These are phyloP conservation scores for Drosophila nr. medialis DNA, from an alignment of 2,888 invertebrate genomes.

Conservation along the genomic window DNA sequence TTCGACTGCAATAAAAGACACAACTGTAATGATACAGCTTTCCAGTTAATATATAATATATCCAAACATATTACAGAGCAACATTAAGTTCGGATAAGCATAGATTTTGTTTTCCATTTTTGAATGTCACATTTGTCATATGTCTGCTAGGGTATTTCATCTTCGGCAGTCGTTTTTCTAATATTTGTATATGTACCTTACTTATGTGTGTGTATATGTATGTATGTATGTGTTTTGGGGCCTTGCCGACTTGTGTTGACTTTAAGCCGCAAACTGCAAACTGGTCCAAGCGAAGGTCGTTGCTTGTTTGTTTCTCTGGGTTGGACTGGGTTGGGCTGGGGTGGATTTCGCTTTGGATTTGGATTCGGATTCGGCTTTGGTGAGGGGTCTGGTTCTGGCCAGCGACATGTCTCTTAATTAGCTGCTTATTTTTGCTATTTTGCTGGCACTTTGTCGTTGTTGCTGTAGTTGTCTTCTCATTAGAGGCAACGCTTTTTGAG, in stretches of 20 bases:
- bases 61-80: neutral
- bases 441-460: conserved; percentile 46
- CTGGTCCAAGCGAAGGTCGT: conserved; percentile 69
- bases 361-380: conserved; percentile 12
- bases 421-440: conserved; percentile 65
- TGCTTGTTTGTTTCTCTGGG: conserved; percentile 13
- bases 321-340: conserved; percentile 13
- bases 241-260: conserved; percentile 32
- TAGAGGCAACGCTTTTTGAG: conserved; percentile 44
- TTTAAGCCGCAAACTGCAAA: conserved; percentile 52
- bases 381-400: conserved; percentile 20
- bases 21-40: neutral
- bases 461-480: conserved; percentile 50
- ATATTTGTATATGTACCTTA: neutral
- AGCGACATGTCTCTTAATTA: conserved; percentile 65
- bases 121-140: neutral
- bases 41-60: neutral
- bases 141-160: conserved; percentile 1
- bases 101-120: neutral
- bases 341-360: conserved; percentile 18
- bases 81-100: neutral
- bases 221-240: conserved; percentile 2
- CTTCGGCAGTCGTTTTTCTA: neutral
- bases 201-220: neutral
- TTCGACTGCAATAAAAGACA: neutral